Conservation (phyloP, 2,113 vertebrate species). For the Microtus pennsylvanicus region DNA sequence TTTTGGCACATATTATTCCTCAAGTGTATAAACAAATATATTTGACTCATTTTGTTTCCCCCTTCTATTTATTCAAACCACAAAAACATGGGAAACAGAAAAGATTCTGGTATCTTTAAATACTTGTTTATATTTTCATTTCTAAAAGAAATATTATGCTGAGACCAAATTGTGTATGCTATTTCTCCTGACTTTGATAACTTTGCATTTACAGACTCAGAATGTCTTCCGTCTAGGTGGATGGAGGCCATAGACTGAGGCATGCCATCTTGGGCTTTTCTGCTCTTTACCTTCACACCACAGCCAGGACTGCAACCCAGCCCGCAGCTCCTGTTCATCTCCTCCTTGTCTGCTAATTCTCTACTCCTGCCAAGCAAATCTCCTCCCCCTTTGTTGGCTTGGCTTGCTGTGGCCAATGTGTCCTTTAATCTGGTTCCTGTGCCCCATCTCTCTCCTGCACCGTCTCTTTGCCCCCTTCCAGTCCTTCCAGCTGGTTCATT, state of each 20-base stretch:
- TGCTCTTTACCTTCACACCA: conserved; percentile 52
- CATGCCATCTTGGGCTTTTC: neutral
- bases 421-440: conserved; percentile 19
- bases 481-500: neutral
- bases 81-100: neutral
- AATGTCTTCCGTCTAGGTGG: neutral
- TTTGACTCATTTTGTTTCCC: conserved; percentile 28
- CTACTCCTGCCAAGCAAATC: conserved; percentile 55
- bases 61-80: conserved; percentile 4
- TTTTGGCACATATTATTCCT: neutral
- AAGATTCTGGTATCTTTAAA: neutral
- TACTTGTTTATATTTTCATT: conserved; percentile 12
- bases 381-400: conserved; percentile 58
- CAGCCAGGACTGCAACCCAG: conserved; percentile 15
- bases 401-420: conserved; percentile 34
- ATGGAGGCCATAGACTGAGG: neutral
- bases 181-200: neutral
- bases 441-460: conserved; percentile 3
- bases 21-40: neutral
- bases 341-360: conserved; percentile 53
- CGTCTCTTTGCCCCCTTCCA: neutral
- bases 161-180: neutral
- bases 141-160: conserved; percentile 14
- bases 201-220: neutral
- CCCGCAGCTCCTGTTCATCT: conserved; percentile 38